A percentile compares a stretch with the other conserved stretches of the same genome.
Conservation (phyloP, 2,113 vertebrate genomes). For the Naja naja region DNA sequence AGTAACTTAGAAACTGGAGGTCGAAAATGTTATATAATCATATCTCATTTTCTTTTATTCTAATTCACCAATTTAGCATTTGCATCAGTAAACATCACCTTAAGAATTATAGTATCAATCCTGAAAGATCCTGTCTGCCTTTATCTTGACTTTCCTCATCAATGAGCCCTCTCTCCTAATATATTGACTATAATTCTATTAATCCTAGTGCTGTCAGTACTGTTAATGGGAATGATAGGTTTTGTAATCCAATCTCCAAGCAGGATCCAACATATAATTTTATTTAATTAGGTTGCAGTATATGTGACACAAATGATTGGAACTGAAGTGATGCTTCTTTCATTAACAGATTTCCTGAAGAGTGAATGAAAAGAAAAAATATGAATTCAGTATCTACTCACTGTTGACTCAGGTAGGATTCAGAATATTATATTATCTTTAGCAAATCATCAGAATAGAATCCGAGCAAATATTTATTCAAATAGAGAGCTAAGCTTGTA, state of each 20-base stretch:
- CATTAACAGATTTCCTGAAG: background rate
- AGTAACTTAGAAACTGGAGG: background rate
- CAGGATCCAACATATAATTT: conserved; percentile 8
- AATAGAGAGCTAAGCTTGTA: background rate
- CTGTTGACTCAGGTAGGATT: background rate
- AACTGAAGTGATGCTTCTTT: conserved; percentile 10
- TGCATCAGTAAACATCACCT: background rate
- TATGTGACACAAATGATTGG: conserved; percentile 4
- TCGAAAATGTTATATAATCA: background rate
- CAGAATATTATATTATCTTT: background rate
- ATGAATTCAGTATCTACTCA: background rate
- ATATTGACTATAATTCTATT: background rate
- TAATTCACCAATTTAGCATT: background rate
- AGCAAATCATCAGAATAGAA: background rate
- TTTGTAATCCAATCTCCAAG: background rate
- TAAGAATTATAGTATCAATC: background rate
- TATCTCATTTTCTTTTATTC: background rate
- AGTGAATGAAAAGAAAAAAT: background rate
- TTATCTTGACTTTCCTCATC: background rate
- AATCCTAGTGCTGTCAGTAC: background rate
- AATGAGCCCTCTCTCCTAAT: background rate
- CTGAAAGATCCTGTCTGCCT: background rate
- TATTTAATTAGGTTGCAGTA: conserved; percentile 33
- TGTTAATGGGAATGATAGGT: background rate
- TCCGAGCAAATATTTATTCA: background rate